Evolutionary conservation across 2,113 vertebrate species (phyloP).

Genomic region (Hyperoodon ampullatus): DNA sequence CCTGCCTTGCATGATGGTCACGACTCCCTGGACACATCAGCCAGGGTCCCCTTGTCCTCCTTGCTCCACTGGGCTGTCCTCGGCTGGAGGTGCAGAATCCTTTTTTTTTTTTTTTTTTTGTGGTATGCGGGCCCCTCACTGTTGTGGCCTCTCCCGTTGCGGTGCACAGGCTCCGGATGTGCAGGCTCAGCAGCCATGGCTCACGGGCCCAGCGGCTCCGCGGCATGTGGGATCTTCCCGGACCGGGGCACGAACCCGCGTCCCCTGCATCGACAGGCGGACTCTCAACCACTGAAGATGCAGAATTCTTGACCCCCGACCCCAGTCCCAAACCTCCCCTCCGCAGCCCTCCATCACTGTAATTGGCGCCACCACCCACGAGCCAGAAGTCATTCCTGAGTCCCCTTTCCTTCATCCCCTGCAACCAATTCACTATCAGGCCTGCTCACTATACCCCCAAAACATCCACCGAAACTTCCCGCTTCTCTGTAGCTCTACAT

Average conservation of each 20-base stretch:
- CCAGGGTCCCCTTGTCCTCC: not conserved
- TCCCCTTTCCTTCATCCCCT: not conserved
- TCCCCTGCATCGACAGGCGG: too few relatives aligned
- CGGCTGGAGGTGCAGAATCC: not conserved
- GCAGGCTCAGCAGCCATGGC: too few relatives aligned
- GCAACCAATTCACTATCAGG: not conserved
- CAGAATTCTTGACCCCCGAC: not conserved
- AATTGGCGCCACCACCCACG: not conserved
- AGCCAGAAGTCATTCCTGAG: fast-evolving
- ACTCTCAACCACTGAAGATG: too few relatives aligned
- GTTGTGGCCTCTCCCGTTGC: too few relatives aligned
- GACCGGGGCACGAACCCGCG: too few relatives aligned
- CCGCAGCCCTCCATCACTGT: not conserved
- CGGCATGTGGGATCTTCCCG: too few relatives aligned
- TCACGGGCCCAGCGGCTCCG: too few relatives aligned
- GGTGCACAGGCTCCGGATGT: too few relatives aligned
- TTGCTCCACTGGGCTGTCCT: too few relatives aligned
- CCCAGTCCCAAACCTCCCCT: not conserved
- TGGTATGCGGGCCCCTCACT: too few relatives aligned
- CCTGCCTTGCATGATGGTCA: not conserved
- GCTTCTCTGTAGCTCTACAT: not conserved
- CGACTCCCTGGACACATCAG: fast-evolving
- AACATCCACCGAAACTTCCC: not conserved
- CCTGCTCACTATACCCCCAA: too few relatives aligned
- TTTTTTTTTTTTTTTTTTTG: too few relatives aligned